Conservation (phyloP, 2,888 invertebrate genomes). For the Rhimphoctona megacephalus region DNA sequence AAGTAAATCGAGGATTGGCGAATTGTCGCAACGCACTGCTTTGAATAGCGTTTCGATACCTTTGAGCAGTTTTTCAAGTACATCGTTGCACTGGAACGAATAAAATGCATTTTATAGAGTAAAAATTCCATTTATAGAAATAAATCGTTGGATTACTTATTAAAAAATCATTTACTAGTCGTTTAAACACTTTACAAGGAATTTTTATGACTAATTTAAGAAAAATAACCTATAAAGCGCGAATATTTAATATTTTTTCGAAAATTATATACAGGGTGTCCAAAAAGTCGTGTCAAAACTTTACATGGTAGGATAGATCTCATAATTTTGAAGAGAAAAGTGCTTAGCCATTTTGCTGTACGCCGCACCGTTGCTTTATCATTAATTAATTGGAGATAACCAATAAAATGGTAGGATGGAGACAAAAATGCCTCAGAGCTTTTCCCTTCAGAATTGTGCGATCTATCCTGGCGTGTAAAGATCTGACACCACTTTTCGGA, state of each 20-base stretch:
- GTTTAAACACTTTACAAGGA: not conserved
- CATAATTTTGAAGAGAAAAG: not conserved
- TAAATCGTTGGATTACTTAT: not conserved
- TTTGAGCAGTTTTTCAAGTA: constrained; percentile 83
- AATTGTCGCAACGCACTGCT: constrained; percentile 90
- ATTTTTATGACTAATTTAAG: not conserved
- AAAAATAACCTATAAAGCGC: not conserved
- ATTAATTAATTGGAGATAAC: not conserved
- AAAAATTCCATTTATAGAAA: not conserved
- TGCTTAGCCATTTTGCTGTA: not conserved
- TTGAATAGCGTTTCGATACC: constrained; percentile 86
- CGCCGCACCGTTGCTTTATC: not conserved
- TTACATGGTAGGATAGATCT: not conserved
- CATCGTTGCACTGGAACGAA: constrained; percentile 78
- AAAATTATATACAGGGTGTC: not conserved
- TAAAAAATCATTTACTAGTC: not conserved
- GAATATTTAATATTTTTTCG: not conserved
- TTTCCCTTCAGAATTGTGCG: not conserved
- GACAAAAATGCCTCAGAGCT: not conserved
- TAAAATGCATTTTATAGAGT: not conserved
- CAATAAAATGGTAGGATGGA: not conserved
- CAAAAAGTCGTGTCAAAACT: not conserved
- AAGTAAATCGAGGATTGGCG: constrained; percentile 90
- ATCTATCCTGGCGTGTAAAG: not conserved
- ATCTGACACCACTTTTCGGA: not conserved